Evolutionary conservation across 2,797 vertebrate species (phyloP), one percentile per base, ranked within the genome.

Genomic region (Xenentodon cancila): DNA sequence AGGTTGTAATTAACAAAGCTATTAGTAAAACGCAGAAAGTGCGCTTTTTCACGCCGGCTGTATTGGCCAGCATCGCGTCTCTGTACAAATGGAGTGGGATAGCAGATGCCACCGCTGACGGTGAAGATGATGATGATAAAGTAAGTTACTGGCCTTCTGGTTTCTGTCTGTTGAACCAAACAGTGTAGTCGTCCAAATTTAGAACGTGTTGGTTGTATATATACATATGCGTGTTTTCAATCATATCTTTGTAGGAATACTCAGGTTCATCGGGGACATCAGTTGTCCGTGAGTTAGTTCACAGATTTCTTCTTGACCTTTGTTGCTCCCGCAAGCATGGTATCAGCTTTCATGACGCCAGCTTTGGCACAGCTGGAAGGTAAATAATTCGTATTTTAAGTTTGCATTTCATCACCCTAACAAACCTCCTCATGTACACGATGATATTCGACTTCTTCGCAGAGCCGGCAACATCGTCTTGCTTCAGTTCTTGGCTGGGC

Each of bases 21-120:
- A 74, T 99, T 57, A 98, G 89, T 45, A 99, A 99, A 87, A 99
- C 98, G 0, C 97, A 99, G 91, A 99, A 98, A 69, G 94, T 99
- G 27, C 96, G 92, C 0, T 97, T 99, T 80, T 99, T 99, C 71
- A 95, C 93, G 0, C 87, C 94, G 0, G 91, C 93, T 8, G 20
- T 96, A 2, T 70, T 99, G 76, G 89, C 91, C 80, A 94, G 93
- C 60, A 88, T 99, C 0, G 93, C 96, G 0, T 94, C 95, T 0
- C 91, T 99, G 19, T 99, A 98, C 75, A 90, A 79, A 47, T 99
- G 97, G 97, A 95, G 94, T 9, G 98, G 97, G 15, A 92, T 95
- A 55, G 90, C 89, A 4, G 97, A 99, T 44, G 94, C 94, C 45
- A 84, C 73, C 57, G 68, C 88, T 7, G 92, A n/a, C n/a, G n/a